These are phyloP conservation scores for Sebastolobus altivelis DNA, from an alignment of 2,797 vertebrate species.

Conservation along the genomic window DNA sequence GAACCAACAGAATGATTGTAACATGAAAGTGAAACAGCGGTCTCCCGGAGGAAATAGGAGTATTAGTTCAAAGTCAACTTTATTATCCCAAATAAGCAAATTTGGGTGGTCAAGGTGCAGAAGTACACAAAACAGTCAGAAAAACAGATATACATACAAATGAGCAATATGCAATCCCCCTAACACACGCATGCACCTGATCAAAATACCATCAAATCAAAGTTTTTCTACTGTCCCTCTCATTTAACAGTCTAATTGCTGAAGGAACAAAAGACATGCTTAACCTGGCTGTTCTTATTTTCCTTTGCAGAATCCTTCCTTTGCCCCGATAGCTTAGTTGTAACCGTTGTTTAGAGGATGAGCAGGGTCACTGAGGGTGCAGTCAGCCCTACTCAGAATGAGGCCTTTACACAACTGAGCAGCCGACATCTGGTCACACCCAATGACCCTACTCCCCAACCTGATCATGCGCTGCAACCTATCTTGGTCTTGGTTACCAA, in stretches of 20 bases:
- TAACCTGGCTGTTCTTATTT: not conserved
- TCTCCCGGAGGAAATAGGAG: not conserved
- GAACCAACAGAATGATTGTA: too few species aligned
- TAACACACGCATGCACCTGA: not conserved
- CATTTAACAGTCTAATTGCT: not conserved
- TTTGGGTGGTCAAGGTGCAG: not conserved
- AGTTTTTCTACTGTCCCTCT: not conserved
- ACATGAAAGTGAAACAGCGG: too few species aligned
- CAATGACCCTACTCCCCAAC: not conserved
- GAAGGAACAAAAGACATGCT: not conserved
- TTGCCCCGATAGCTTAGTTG: not conserved
- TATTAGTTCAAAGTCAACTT: not conserved
- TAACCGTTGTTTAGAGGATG: not conserved
- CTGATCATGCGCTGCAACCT: not conserved
- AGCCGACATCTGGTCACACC: constrained; percentile 2
- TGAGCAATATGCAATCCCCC: too few species aligned
- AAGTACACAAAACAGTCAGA: too few species aligned
- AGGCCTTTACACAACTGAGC: constrained; percentile 1
- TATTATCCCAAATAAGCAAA: not conserved
- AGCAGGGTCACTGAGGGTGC: not conserved
- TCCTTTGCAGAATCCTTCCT: not conserved
- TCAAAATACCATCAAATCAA: not conserved
- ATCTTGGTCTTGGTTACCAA: not conserved
- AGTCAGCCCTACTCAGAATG: not conserved
- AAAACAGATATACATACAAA: too few species aligned